These are phyloP conservation scores for Heliconius aoede DNA, from an alignment of 2,888 invertebrate genomes.

Conservation along the genomic window DNA sequence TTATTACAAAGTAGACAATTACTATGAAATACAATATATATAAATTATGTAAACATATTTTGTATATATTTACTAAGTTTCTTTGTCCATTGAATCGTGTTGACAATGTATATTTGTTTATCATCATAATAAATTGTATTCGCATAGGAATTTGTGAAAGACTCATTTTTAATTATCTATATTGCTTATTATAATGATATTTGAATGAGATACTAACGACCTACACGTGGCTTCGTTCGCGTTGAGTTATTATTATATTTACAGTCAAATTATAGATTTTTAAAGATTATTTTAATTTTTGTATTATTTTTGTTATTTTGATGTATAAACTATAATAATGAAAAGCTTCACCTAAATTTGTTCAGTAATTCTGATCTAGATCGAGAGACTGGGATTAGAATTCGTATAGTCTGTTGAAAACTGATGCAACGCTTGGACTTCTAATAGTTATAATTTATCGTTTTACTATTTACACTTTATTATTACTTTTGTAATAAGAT, in stretches of 20 bases:
- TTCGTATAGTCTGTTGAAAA: too few species aligned
- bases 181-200: not conserved
- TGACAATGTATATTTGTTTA: constrained; percentile 41
- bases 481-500: too few species aligned
- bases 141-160: constrained; percentile 24
- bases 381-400: too few species aligned
- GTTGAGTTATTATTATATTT: not conserved
- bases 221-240: not conserved
- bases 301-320: too few species aligned
- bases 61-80: constrained; percentile 41
- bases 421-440: too few species aligned
- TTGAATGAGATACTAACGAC: not conserved
- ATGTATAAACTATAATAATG: not conserved
- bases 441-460: too few species aligned
- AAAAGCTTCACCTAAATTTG: not conserved
- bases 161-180: constrained; percentile 1
- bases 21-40: constrained; percentile 27
- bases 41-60: constrained; percentile 23
- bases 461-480: too few species aligned
- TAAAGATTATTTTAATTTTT: too few species aligned
- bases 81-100: constrained; percentile 55
- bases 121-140: constrained; percentile 36
- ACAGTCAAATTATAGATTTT: too few species aligned
- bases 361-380: not conserved
- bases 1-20: constrained; percentile 45